phyloP scores from a whole-genome alignment of 2,797 vertebrate genomes.

The Pseudochirops corinnae region DNA sequence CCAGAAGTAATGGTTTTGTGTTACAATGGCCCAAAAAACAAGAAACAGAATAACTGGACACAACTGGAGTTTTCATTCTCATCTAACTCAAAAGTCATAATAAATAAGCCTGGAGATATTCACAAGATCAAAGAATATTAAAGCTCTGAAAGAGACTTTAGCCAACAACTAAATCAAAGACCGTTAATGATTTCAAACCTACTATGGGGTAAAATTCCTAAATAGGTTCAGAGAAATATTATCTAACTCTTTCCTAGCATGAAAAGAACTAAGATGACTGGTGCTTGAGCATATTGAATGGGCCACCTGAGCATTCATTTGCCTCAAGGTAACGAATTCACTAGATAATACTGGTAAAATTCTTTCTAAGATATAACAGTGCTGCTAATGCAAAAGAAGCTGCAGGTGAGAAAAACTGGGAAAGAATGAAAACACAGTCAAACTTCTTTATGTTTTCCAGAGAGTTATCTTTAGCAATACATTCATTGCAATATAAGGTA shows the following conservation, averaged over 20 bases:
- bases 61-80: slow-evolving; percentile 10
- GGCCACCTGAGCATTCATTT: slow-evolving; percentile 23
- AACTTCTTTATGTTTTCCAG: slow-evolving; percentile 63
- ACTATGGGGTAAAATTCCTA: neutral
- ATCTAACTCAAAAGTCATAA: slow-evolving; percentile 18
- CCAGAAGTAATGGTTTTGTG: slow-evolving; percentile 27
- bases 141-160: slow-evolving; percentile 37
- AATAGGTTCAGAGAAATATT: slow-evolving; percentile 14
- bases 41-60: neutral
- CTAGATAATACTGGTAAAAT: slow-evolving; percentile 4
- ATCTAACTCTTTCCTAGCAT: slow-evolving; percentile 46
- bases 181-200: neutral
- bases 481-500: slow-evolving; percentile 49
- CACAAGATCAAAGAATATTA: neutral
- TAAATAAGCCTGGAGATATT: neutral
- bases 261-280: slow-evolving; percentile 30
- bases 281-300: slow-evolving; percentile 73
- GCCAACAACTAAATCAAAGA: slow-evolving; percentile 16
- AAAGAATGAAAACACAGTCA: slow-evolving; percentile 49
- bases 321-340: slow-evolving; percentile 61
- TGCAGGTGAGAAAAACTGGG: slow-evolving; percentile 18
- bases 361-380: neutral
- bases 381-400: slow-evolving; percentile 42
- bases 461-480: slow-evolving; percentile 47
- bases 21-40: slow-evolving; percentile 10